Evolutionary conservation across 2,888 invertebrate genomes (phyloP), one percentile per base, ranked within the genome.

Genomic region (Ectemnius cavifrons): DNA sequence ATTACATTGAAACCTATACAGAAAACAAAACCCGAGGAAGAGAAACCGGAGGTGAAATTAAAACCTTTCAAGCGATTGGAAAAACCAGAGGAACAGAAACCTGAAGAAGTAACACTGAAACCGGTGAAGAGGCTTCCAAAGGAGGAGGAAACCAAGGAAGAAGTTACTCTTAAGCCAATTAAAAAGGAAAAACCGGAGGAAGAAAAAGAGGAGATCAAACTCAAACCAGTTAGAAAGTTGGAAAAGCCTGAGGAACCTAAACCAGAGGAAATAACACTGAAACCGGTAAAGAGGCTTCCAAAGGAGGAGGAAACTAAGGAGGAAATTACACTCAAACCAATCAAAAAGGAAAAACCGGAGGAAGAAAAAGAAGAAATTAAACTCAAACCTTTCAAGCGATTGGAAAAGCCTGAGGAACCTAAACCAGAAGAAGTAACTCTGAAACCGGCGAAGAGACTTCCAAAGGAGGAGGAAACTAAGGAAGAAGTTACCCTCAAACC

Each of bases 1-100:
- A 80, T 88, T 0, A 87, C 86, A 63, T 84, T 90, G 14, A 87
- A 89, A 81, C 90, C 72, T 84, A 85, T 63, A 2, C 45, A 52
- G 1, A 68, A 75, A 72, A 75, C 61, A 1, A 77, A 71, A 60
- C 74, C 69, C 0, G 70, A 74, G 18, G 70, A 71, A 56, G 62
- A 78, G 16, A 78, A 74, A 23, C 61, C 78, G 27, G 84, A 91
- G 67, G 67, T 28, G 84, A 89, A 58, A 79, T 8, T 74, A 6
- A 74, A 71, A 27, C 79, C 82, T 0, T 67, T 80, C 16, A 75
- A 77, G n/a, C 76, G 84, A n/a, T 45, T 66, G 5, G 86, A 45
- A 81, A 89, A 79, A 63, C 81, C 84, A 6, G 83, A 84, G 16
- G 82, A 88, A 77, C 76, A 84, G 13, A 86, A 89, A 74, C 71